Base-by-base conservation (phyloP, 2,888 invertebrate genomes). In the Mesorhabditis belari region DNA sequence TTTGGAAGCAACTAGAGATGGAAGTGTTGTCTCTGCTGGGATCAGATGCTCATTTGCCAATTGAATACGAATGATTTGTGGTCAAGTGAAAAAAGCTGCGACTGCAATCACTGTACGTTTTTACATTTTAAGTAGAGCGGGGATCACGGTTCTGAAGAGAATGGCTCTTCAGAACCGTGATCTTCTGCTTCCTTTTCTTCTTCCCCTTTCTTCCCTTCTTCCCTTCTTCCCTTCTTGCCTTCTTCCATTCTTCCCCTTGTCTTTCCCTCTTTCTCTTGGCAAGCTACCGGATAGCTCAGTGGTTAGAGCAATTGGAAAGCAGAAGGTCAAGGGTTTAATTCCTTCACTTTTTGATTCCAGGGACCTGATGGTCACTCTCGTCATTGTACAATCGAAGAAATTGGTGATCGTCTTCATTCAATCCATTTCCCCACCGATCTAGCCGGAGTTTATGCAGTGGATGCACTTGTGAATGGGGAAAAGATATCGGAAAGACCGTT, bases 311-410 rank as follows among this genome's bases (percentile, higher is more conserved):
- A n/a, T n/a, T n/a, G n/a, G n/a, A n/a, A n/a, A n/a, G n/a, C n/a
- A n/a, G n/a, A n/a, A n/a, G n/a, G n/a, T n/a, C n/a, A n/a, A n/a
- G n/a, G n/a, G n/a, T n/a, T n/a, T n/a, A n/a, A n/a, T n/a, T n/a
- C n/a, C n/a, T n/a, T n/a, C n/a, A n/a, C n/a, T n/a, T n/a, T n/a
- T n/a, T 9, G 23, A 35, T 9, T 5, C 12, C 6, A 65, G 64
- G 73, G 73, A 27, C 73, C 73, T 19, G 73, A 73, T 49, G 70
- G 67, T 29, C 57, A 61, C 2, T 57, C 58, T 6, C 60, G 73
- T 6, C 49, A 60, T n/a, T 61, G 59, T 57, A 60, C 63, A 44
- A 28, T 35, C 44, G 1, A 17, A 9, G 44, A 35, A 9, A 35
- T 17, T 9, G 44, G 44, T n/a, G n/a, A 35, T 17, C 4, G 54